Base-by-base conservation (phyloP, 92 coral and sea anemone species). In the Palythoa caribaeorum region DNA sequence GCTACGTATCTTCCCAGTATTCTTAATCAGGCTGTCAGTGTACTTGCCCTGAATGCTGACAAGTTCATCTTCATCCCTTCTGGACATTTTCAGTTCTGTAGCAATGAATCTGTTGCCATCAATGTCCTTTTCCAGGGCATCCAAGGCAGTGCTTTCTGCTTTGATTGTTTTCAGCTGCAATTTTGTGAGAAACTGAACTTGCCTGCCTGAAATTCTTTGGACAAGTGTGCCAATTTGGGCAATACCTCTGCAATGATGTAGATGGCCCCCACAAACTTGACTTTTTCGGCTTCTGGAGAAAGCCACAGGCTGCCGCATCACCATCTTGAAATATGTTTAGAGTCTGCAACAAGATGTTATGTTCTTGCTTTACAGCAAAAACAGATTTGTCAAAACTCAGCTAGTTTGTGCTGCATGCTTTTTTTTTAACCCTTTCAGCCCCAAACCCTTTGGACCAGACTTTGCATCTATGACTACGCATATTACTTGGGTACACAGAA, bases 81-180 rank as follows among this genome's bases (percentile, higher is more conserved):
- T 65, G 87, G 87, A 83, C 74, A 65, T 65, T 66, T 65, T 65
- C 77, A 83, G 57, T 65, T 13, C 77, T 83, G 76, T 37, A 40
- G 17, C 54, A 83, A 66, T 68, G 39, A 52, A 81, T 65, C 87
- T 38, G 37, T 17, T 40, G 20, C 76, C 87, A 83, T 39, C 77
- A 83, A 83, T 36, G 87, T 68, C 65, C 76, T 66, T 65, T 83
- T 83, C 54, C 40, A 83, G 77, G 19, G 76, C 53, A 65, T 83
- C 37, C 57, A 65, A 28, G 76, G 77, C 76, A 65, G 87, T 8
- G 62, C 76, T 65, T 83, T 83, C 57, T 66, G 36, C 76, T 83
- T 79, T 54, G 44, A 79, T 79, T 60, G 62, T 36, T 83, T 83
- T 77, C 6, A 83, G 75, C 62, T 83, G 77, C 54, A 37, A 65